Evolutionary conservation across 2,113 vertebrate species (phyloP).

Genomic region (Phyllostomus discolor): DNA sequence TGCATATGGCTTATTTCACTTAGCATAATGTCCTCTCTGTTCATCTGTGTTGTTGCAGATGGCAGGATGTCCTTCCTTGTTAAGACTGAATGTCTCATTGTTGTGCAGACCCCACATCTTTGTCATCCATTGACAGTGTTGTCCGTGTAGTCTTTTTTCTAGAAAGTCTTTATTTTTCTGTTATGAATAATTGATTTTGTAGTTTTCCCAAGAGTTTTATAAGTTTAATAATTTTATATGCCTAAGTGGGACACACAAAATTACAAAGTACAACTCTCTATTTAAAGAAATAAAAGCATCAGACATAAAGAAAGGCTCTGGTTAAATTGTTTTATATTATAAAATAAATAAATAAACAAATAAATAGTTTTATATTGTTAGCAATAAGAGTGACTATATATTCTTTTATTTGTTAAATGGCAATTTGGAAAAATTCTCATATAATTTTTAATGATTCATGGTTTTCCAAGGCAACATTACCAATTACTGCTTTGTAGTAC

Average conservation of each 20-base stretch:
- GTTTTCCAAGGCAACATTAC: neutral
- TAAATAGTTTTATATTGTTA: neutral
- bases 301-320: constrained; percentile 32
- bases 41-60: neutral
- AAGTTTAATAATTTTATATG: constrained; percentile 27
- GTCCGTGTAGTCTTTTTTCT: neutral
- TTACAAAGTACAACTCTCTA: constrained; percentile 40
- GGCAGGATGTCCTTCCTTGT: neutral
- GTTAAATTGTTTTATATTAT: constrained; percentile 27
- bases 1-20: neutral
- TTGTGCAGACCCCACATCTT: neutral
- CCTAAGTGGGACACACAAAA: neutral
- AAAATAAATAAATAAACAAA: too few relatives aligned
- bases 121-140: neutral
- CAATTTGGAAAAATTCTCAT: neutral
- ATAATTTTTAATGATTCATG: neutral
- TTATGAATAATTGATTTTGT: constrained; percentile 25
- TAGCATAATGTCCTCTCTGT: neutral
- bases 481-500: neutral
- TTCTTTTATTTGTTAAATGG: neutral
- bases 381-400: neutral
- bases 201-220: constrained; percentile 25
- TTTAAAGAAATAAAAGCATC: constrained; percentile 39
- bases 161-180: constrained; percentile 55
- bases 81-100: neutral